phyloP scores from a whole-genome alignment of 2,797 vertebrate species.

The Agapornis canus region DNA sequence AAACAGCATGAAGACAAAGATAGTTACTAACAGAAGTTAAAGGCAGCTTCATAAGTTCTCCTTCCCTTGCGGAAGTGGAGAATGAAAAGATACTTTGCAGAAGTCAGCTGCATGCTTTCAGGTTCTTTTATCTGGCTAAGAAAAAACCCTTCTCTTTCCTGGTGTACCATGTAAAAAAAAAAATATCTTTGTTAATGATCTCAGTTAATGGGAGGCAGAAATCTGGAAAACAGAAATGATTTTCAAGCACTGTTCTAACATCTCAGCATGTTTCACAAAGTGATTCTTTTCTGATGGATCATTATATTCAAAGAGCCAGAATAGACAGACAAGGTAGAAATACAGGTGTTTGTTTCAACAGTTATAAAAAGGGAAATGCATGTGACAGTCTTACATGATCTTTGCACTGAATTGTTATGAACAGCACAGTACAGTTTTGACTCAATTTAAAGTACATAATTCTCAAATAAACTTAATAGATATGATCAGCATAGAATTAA shows the following conservation, averaged over 20 bases:
- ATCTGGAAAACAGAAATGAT: neutral
- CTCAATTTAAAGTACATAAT: neutral
- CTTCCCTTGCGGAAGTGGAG: neutral
- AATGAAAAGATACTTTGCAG: neutral
- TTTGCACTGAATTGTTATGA: neutral
- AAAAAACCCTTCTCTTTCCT: neutral
- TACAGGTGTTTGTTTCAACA: neutral
- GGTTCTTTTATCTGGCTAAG: neutral
- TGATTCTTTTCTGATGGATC: neutral
- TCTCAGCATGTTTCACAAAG: neutral
- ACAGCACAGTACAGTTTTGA: neutral
- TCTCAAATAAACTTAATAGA: neutral
- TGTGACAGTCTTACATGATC: neutral
- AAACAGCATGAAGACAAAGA: neutral
- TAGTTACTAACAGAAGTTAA: neutral
- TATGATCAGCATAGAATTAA: neutral
- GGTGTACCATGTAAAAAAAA: neutral
- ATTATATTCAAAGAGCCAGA: neutral
- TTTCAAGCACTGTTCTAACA: neutral
- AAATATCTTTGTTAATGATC: no score
- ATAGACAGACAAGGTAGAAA: neutral
- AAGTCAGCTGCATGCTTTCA: neutral
- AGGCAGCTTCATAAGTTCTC: neutral
- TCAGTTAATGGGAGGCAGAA: neutral
- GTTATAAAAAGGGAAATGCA: neutral